Evolutionary conservation across 1,140 invertebrate species (phyloP).

Genomic region (Danaus melanippus): DNA sequence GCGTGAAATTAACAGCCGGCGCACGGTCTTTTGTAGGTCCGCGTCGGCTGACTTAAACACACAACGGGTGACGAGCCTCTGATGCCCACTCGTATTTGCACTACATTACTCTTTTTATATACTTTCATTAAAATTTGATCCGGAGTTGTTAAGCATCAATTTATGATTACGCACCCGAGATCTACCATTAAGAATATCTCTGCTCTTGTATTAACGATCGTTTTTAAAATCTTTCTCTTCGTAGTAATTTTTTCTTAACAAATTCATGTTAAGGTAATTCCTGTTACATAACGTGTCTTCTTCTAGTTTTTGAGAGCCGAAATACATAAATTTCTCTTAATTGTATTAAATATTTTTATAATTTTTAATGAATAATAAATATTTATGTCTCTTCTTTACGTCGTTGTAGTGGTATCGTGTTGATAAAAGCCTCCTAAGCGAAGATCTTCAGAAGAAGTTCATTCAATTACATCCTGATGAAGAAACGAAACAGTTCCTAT

Average conservation of each 20-base stretch:
- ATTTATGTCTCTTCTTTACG: background rate
- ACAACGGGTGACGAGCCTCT: constrained; percentile 64
- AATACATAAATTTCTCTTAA: too few relatives aligned
- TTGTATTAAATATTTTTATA: too few relatives aligned
- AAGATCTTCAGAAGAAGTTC: constrained; percentile 72
- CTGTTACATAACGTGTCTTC: too few relatives aligned
- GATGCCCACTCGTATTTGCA: constrained; percentile 65
- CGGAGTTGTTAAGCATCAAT: constrained; percentile 53
- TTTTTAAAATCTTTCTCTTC: too few relatives aligned
- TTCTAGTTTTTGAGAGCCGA: too few relatives aligned
- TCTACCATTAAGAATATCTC: constrained; percentile 23
- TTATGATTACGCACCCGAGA: constrained; percentile 37
- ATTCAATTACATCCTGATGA: constrained; percentile 77
- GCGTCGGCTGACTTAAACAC: constrained; percentile 65
- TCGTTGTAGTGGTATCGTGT: constrained; percentile 80
- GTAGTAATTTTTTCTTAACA: too few relatives aligned
- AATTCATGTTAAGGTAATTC: too few relatives aligned
- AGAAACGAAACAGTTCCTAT: constrained; percentile 81
- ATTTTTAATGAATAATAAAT: background rate
- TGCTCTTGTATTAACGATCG: constrained; percentile 5
- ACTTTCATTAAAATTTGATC: constrained; percentile 51
- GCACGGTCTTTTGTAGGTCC: constrained; percentile 63
- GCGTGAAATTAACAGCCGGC: constrained; percentile 72
- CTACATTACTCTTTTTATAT: constrained; percentile 54
- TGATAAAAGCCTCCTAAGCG: constrained; percentile 62